Evolutionary conservation across 1,140 invertebrate genomes (phyloP).

Genomic region (Eubasilissa regina): DNA sequence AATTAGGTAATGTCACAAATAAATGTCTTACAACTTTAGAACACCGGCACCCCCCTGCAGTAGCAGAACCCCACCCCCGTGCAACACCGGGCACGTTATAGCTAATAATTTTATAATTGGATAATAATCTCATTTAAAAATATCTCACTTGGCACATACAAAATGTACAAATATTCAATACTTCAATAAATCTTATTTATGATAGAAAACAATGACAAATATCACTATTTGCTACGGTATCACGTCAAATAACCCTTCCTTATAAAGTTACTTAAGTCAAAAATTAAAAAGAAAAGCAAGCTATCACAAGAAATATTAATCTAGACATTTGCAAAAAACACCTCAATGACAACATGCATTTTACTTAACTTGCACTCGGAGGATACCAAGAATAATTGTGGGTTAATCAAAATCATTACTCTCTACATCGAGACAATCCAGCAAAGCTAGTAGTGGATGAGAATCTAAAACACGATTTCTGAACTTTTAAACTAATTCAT

Average conservation of each 20-base stretch:
- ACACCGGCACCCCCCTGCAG: too few relatives aligned
- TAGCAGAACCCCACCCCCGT: too few relatives aligned
- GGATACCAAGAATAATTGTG: not conserved
- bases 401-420: too few relatives aligned
- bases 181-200: conserved; percentile 60
- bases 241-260: conserved; percentile 53
- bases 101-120: not conserved
- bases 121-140: conserved; percentile 60
- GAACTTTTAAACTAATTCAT: conserved; percentile 31
- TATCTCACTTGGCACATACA: conserved; percentile 61
- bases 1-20: too few relatives aligned
- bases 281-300: conserved; percentile 53
- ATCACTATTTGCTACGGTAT: conserved; percentile 59
- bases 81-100: too few relatives aligned
- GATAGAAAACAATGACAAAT: conserved; percentile 60
- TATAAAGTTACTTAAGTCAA: conserved; percentile 56
- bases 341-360: not conserved
- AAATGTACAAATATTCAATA: conserved; percentile 55
- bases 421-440: conserved; percentile 1
- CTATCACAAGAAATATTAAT: conserved; percentile 49
- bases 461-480: not conserved
- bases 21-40: too few relatives aligned
- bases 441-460: not conserved
- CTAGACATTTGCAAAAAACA: conserved; percentile 41
- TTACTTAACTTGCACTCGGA: not conserved